Evolutionary conservation across 64 coral and sea anemone species (phyloP).

Genomic region (Dendronephthya gigantea): DNA sequence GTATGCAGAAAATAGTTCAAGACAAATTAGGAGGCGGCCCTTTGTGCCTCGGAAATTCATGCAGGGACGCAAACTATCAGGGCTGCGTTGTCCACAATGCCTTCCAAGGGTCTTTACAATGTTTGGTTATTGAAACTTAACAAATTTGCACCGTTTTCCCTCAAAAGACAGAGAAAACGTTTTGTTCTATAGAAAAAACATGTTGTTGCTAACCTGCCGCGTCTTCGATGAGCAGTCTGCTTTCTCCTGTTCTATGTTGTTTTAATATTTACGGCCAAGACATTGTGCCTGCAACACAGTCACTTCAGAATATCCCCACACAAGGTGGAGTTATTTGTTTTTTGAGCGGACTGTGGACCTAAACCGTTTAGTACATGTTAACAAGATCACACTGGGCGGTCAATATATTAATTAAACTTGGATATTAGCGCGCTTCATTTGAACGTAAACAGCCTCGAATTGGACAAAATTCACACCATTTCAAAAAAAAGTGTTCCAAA

Average conservation of each 20-base stretch:
- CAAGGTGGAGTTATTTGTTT: background rate
- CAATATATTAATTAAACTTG: conserved; percentile 9
- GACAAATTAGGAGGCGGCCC: background rate
- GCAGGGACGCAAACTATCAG: background rate
- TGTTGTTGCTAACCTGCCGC: background rate
- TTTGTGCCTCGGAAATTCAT: background rate
- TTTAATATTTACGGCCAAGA: background rate
- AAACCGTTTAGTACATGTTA: background rate
- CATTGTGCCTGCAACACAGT: background rate
- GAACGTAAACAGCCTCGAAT: background rate
- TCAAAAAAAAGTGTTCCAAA: background rate
- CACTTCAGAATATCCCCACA: background rate
- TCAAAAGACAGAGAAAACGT: background rate
- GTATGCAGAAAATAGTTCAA: background rate
- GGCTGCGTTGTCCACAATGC: background rate
- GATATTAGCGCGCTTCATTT: background rate
- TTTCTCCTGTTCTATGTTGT: background rate
- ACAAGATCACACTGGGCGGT: background rate
- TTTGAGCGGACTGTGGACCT: background rate
- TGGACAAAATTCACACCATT: background rate
- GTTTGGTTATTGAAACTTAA: background rate
- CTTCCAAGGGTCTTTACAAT: background rate
- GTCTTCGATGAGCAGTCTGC: background rate
- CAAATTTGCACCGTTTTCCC: background rate
- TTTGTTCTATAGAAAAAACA: background rate